Evolutionary conservation across 53 echinoderm and acorn worm genomes (phyloP).

Genomic region (Echinometra lucunter): DNA sequence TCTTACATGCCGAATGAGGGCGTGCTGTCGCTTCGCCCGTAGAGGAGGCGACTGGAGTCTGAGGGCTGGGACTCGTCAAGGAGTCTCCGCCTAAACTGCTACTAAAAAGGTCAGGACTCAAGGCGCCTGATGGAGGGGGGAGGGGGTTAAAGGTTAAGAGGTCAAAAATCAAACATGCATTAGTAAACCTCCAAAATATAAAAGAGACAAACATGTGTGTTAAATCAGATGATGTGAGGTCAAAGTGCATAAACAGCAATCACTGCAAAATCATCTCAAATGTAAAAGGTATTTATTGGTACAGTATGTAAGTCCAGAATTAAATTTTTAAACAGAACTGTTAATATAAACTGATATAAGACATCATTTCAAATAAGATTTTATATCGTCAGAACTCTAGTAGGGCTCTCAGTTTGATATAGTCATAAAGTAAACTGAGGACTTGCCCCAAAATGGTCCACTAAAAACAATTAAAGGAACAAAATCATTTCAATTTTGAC

Average conservation of each 20-base stretch:
- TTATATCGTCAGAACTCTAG: too few species aligned
- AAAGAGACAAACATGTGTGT: background rate
- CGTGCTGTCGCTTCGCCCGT: conserved; percentile 49
- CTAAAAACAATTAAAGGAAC: background rate
- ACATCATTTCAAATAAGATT: too few species aligned
- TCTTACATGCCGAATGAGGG: conserved; percentile 70
- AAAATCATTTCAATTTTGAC: background rate
- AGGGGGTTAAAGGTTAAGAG: conserved; percentile 38
- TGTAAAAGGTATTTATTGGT: background rate
- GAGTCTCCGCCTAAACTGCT: conserved; percentile 62
- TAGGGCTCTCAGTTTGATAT: too few species aligned
- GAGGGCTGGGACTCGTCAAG: conserved; percentile 63
- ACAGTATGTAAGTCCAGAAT: too few species aligned
- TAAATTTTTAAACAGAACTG: too few species aligned
- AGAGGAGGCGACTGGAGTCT: conserved; percentile 56
- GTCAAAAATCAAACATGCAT: conserved; percentile 49
- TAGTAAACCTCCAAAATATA: background rate
- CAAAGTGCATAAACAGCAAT: background rate
- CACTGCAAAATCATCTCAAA: background rate
- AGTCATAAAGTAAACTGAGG: too few species aligned
- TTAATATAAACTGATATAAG: too few species aligned
- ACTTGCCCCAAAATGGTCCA: background rate
- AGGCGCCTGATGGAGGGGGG: conserved; percentile 61
- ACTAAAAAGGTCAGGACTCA: conserved; percentile 66
- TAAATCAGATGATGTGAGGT: conserved; percentile 1